Evolutionary conservation across 1,140 invertebrate species (phyloP), one percentile per base, ranked within the genome.

Genomic region (Drosophila punjabiensis): DNA sequence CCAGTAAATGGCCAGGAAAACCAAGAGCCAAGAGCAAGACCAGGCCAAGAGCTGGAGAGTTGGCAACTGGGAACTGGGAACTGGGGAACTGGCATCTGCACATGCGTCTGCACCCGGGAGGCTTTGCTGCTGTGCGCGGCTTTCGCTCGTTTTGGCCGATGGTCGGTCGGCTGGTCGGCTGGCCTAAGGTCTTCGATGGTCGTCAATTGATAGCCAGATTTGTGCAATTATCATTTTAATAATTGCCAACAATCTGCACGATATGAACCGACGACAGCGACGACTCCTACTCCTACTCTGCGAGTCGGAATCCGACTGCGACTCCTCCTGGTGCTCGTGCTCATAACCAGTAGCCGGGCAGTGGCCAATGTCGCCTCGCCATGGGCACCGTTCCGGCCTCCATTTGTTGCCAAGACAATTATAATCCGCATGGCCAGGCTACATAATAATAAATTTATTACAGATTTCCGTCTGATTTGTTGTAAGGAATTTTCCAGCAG

Each of bases 211-310:
- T 92, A 92, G 91, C 91, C 91, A 92, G 91, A 92, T 92, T 92
- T 92, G 91, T 92, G 91, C 91, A 92, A 92, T 92, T 92, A 92
- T 92, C 91, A 92, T 91, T 92, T 92, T 92, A 92, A 92, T 92
- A 92, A 92, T 92, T 92, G 91, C 91, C 87, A 92, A 92, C 91
- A 92, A 92, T 92, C 91, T 92, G 81, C 91, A 92, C 91, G 91
- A 92, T 91, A 91, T 91, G 81, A 91, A 85, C 85, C 85, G 82
- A 81, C 77, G 71, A 76, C 76, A 74, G 56, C 71, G 64, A 56
- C 68, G 55, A 56, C 55, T 37, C 20, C 55, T 10, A 39, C 55
- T 56, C 55, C 55, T 28, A 16, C 32, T 39, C 33, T 24, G 24
- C 24, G 24, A 24, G 24, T 24, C 24, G 24, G 24, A 18, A 9